Percentiles rank a stretch among this genome's conserved stretches.
phyloP scores from a whole-genome alignment of 1,140 invertebrate species.

The Formica exsecta region DNA sequence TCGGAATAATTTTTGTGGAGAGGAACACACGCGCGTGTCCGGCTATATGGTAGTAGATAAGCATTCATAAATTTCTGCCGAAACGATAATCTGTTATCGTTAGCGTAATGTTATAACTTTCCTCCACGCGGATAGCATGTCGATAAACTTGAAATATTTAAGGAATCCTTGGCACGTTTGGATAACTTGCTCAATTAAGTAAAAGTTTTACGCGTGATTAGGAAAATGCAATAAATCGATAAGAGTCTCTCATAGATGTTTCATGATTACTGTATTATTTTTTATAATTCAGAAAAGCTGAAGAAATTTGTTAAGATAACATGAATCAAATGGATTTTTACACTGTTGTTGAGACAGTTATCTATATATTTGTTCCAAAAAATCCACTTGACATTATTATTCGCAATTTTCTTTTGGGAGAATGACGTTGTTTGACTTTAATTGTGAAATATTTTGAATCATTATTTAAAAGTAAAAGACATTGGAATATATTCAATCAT shows the following conservation, averaged over 20 bases:
- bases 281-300: background rate
- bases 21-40: conserved; percentile 42
- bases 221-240: background rate
- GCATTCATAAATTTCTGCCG: conserved; percentile 55
- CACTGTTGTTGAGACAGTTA: background rate
- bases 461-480: conserved; percentile 25
- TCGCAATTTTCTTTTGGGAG: background rate
- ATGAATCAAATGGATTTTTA: background rate
- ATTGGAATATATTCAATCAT: background rate
- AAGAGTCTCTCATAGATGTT: background rate
- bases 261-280: background rate
- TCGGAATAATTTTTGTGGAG: conserved; percentile 57
- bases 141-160: conserved; percentile 26
- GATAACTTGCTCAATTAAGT: background rate
- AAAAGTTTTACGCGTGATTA: background rate
- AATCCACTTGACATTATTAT: background rate
- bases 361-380: background rate
- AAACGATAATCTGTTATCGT: conserved; percentile 67
- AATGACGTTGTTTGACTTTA: conserved; percentile 11
- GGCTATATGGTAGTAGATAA: conserved; percentile 57
- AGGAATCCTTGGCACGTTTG: background rate
- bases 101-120: conserved; percentile 45
- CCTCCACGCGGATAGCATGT: too few relatives aligned
- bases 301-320: background rate
- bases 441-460: background rate